Conservation (phyloP, 2,797 vertebrate species). For the Taenioides sp. region DNA sequence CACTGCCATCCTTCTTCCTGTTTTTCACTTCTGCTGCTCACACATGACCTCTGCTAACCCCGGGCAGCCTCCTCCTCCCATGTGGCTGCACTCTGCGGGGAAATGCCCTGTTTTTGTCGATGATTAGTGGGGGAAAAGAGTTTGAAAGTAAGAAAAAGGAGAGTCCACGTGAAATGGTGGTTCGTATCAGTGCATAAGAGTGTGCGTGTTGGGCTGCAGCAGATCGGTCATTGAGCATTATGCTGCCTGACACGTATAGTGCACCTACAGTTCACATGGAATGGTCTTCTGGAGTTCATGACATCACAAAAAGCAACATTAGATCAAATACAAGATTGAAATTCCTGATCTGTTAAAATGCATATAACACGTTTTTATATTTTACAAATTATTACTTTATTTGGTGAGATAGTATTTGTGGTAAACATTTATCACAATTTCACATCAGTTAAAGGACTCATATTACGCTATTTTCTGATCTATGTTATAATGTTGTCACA, state of each 20-base stretch:
- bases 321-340: neutral
- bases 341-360: neutral
- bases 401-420: too few relatives aligned
- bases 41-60: slow-evolving; percentile 38
- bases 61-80: slow-evolving; percentile 4
- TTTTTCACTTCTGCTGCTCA: slow-evolving; percentile 46
- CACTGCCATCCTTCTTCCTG: slow-evolving; percentile 41
- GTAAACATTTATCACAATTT: too few relatives aligned
- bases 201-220: slow-evolving; percentile 17
- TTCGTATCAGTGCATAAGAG: neutral
- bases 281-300: slow-evolving; percentile 8
- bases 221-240: slow-evolving; percentile 29
- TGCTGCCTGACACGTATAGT: slow-evolving; percentile 13
- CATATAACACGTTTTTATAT: too few relatives aligned
- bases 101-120: slow-evolving; percentile 6
- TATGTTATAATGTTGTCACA: too few relatives aligned
- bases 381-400: too few relatives aligned
- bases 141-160: neutral
- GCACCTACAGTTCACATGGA: slow-evolving; percentile 11
- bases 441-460: too few relatives aligned
- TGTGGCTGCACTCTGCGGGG: neutral
- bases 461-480: too few relatives aligned
- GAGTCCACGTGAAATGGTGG: neutral
- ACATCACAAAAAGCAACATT: neutral
- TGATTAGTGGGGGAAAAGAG: neutral